Evolutionary conservation across 2,797 vertebrate genomes (phyloP).

Genomic region (Muscicapa striata): DNA sequence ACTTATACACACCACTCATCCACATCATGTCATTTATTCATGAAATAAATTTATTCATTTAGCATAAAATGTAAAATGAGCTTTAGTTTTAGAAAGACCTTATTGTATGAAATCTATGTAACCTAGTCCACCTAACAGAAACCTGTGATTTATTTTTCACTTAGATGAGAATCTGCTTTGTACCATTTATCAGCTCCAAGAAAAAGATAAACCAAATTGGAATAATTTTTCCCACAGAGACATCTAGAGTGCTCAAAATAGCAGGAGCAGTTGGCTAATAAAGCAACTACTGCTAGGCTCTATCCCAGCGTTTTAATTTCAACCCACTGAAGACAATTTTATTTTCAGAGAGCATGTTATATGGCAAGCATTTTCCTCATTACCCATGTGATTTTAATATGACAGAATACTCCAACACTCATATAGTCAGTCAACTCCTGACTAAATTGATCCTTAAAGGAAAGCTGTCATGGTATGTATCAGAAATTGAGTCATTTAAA

Average conservation of each 20-base stretch:
- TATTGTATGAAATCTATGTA: neutral
- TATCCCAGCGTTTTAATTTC: constrained; percentile 19
- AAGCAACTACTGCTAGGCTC: neutral
- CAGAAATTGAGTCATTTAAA: neutral
- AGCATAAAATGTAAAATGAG: neutral
- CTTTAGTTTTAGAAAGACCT: neutral
- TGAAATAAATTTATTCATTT: no score
- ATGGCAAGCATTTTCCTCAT: neutral
- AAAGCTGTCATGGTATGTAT: neutral
- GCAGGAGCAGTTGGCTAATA: neutral
- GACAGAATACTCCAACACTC: neutral
- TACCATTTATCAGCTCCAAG: neutral
- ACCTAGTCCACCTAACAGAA: neutral
- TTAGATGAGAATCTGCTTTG: neutral
- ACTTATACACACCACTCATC: accelerated
- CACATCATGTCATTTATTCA: neutral
- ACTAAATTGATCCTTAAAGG: constrained; percentile 40
- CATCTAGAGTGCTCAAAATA: neutral
- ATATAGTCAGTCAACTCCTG: neutral
- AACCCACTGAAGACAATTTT: neutral
- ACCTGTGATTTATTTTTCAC: neutral
- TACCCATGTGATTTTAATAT: neutral
- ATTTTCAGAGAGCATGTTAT: constrained; percentile 1
- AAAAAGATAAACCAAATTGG: neutral
- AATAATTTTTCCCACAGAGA: neutral